A percentile compares a stretch with the other conserved stretches of the same genome.
Evolutionary conservation across 2,797 vertebrate species (phyloP).

Genomic region (Sebastes hubbsi): DNA sequence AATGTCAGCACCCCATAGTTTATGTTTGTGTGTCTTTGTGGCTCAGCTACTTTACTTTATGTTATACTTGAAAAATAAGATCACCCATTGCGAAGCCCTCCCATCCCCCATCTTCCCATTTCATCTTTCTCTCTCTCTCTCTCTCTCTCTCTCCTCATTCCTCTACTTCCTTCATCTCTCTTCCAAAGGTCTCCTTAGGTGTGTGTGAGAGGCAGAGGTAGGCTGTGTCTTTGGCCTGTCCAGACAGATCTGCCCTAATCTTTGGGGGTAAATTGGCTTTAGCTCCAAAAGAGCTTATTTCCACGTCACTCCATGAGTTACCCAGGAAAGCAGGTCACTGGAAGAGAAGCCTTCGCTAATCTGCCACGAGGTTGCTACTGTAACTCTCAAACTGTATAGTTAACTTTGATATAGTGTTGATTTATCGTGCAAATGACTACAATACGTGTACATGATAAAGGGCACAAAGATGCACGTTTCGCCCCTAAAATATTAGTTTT

Average conservation of each 20-base stretch:
- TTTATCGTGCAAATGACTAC: not conserved
- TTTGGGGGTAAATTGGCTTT: conserved; percentile 86
- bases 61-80: not conserved
- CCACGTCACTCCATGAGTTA: conserved; percentile 77
- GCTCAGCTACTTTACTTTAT: not conserved
- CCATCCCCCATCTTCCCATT: not conserved
- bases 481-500: not conserved
- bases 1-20: conserved; percentile 62
- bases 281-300: conserved; percentile 85
- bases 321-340: conserved; percentile 80
- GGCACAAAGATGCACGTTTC: not conserved
- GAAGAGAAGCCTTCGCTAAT: conserved; percentile 74
- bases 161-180: not conserved
- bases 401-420: not conserved
- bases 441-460: not conserved
- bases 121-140: not conserved
- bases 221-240: conserved; percentile 66
- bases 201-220: conserved; percentile 23
- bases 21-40: conserved; percentile 43
- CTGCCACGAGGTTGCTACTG: conserved; percentile 51
- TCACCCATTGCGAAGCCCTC: not conserved
- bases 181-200: conserved; percentile 11
- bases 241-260: conserved; percentile 84
- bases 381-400: conserved; percentile 27
- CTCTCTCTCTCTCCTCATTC: not conserved